Evolutionary conservation across 2,113 vertebrate genomes (phyloP), one percentile per base, ranked within the genome.

Genomic region (Toxostoma redivivum): DNA sequence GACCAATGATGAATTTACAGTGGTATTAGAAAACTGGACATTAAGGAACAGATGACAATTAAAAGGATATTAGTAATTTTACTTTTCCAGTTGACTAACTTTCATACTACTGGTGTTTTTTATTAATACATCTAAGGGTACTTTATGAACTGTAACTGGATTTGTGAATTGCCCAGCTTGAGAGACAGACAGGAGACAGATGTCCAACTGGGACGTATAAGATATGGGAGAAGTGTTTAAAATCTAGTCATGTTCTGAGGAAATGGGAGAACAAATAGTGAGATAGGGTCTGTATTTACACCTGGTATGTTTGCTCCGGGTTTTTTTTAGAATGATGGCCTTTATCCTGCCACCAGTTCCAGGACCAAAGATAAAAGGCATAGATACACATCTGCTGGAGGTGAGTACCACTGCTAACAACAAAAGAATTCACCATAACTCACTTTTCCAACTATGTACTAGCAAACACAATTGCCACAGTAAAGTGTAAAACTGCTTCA

Each of bases 361-460:
- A 5, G 99, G 99, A 86, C 99, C 99, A 9, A 99, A 99, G 97
- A 99, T 99, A 95, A 99, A 98, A 98, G 99, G 99, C 96, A 98
- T 99, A 97, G 99, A 99, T 96, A 96, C 98, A 45, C 98, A 99
- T 81, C 98, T 99, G 38, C 97, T 99, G 23, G 99, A 99, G 98
- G 99, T 99, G 97, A 98, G 95, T 74, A 62, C 11, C 42, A 65
- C 30, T 60, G 10, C 33, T 40, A 81, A 71, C 37, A 66, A 53
- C n/a, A 45, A 10, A 57, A 50, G 4, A 72, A 89, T 83, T 56
- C 6, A 20, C 40, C 8, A 10, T 56, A 67, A 33, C 33, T 45
- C 40, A 12, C 27, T 90, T 88, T 73, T 42, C 28, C 31, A 58
- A 40, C 21, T 79, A 33, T 0, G 1, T 72, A 54, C 15, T 33